Evolutionary conservation across 2,113 vertebrate species (phyloP), one percentile per base, ranked within the genome.

Genomic region (Lipophrys pholis): DNA sequence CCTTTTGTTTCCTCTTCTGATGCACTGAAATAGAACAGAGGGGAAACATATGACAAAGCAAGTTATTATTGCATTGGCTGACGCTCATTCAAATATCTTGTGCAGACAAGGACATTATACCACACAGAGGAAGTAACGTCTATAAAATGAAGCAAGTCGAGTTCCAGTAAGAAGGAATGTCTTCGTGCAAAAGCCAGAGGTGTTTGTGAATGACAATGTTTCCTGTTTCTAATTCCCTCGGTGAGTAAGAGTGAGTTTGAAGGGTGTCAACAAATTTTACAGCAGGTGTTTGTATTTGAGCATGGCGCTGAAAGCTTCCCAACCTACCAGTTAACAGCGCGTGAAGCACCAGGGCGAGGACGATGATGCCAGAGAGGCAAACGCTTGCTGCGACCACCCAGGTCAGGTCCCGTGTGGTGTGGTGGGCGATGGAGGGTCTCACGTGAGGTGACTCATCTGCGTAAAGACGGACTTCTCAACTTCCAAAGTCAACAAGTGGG

Each of bases 321-420:
- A 15, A 61, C 81, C 1, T 61, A 94, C 93, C 87, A 30, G 77
- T 87, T 61, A 92, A 17, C 6, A 85, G 36, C 11, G 83, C 43
- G 3, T 74, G 59, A 56, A 87, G 84, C 46, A 84, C 43, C 43
- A 92, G 52, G 63, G 60, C 56, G 36, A 75, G 12, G 6, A 77
- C 8, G 14, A 78, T 73, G 46, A 90, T 12, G 15, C 41, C 43
- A 15, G 63, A 58, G 11, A 91, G 69, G 70, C 78, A 79, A 65
- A 81, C 36, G 1, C 62, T 58, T 7, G 52, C 68, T 0, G 11
- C 11, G 4, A 88, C 72, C 0, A 79, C 35, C 51, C 73, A 88
- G 15, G 76, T 78, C 21, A 73, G 49, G 53, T 69, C 71, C 83
- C 17, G 38, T 48, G 62, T 8, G 3, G 39, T 8, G 3, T 1